phyloP scores from a whole-genome alignment of 2,888 invertebrate genomes.

The Limnephilus lunatus region DNA sequence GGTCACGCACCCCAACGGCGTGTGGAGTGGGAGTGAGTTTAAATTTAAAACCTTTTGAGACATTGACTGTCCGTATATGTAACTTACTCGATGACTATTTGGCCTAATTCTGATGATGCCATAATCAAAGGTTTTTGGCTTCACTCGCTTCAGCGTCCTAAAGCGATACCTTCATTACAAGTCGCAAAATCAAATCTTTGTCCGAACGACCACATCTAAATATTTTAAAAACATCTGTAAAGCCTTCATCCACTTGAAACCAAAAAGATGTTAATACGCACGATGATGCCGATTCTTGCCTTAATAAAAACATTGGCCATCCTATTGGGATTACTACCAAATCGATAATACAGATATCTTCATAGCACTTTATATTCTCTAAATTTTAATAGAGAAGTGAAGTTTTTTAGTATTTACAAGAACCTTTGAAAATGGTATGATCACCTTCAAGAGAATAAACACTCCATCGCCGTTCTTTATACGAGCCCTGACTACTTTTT shows the following conservation, averaged over 20 bases:
- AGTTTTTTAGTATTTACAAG: not conserved
- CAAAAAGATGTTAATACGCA: not conserved
- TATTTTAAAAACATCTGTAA: not conserved
- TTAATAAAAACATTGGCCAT: not conserved
- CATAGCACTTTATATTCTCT: not conserved
- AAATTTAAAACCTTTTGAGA: slow-evolving; percentile 39
- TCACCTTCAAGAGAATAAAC: not conserved
- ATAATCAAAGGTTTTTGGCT: not conserved
- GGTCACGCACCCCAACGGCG: slow-evolving; percentile 83
- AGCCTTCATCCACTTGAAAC: not conserved
- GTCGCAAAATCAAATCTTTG: not conserved
- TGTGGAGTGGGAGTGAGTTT: slow-evolving; percentile 81
- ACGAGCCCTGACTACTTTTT: slow-evolving; percentile 8
- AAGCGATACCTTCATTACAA: not conserved
- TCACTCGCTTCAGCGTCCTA: not conserved
- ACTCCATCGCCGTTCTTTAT: slow-evolving; percentile 25
- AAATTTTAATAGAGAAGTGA: not conserved
- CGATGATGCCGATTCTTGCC: not conserved
- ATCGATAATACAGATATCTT: not conserved
- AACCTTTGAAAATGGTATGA: not conserved
- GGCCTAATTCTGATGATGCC: not conserved
- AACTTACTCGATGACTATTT: slow-evolving; percentile 3
- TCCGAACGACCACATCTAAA: not conserved
- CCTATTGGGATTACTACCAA: not conserved
- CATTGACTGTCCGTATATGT: slow-evolving; percentile 3